Evolutionary conservation across 2,797 vertebrate genomes (phyloP).

Genomic region (Cyclura pinguis): DNA sequence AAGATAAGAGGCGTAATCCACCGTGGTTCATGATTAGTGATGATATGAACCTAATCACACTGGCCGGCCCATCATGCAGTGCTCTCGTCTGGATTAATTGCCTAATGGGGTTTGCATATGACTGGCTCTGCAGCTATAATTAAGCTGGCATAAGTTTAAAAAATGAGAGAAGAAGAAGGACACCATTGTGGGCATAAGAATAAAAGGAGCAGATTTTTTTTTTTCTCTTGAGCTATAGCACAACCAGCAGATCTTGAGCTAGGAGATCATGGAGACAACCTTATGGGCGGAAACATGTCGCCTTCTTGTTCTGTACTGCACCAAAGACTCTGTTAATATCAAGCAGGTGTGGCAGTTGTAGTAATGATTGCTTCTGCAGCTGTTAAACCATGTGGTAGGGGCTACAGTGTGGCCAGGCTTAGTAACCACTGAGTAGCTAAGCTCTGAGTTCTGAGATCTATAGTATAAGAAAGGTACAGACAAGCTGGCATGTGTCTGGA

Average conservation of each 20-base stretch:
- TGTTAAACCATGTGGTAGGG: not conserved
- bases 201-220: not conserved
- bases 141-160: not conserved
- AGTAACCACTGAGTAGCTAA: too few species aligned
- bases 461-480: too few species aligned
- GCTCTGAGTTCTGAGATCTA: too few species aligned
- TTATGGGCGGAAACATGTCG: too few species aligned
- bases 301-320: not conserved
- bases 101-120: not conserved
- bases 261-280: not conserved
- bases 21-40: not conserved
- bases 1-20: not conserved
- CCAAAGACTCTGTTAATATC: too few species aligned
- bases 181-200: not conserved
- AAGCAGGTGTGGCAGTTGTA: not conserved
- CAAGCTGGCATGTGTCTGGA: too few species aligned
- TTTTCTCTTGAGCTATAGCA: not conserved
- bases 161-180: too few species aligned
- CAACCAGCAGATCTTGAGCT: not conserved
- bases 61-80: not conserved
- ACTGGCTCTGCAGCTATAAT: not conserved
- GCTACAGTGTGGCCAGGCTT: not conserved
- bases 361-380: not conserved
- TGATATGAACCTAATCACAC: conserved; percentile 6
- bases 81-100: conserved; percentile 7